These are phyloP conservation scores for Tenthredo mesomela DNA, from an alignment of 2,888 invertebrate species.

Conservation along the genomic window DNA sequence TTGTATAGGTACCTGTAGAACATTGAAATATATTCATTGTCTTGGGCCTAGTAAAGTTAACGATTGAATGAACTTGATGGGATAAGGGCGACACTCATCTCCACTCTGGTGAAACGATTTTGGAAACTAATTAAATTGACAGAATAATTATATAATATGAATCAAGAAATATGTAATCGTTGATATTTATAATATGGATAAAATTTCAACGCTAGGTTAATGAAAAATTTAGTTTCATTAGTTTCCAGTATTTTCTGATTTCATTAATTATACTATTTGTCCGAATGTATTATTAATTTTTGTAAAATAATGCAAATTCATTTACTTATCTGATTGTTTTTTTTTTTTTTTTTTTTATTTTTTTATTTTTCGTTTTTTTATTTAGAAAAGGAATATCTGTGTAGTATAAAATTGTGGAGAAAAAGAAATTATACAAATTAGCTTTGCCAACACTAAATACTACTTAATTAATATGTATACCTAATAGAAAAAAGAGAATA, in stretches of 20 bases:
- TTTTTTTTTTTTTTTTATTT: background rate
- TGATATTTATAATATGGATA: background rate
- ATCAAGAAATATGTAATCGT: background rate
- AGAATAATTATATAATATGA: background rate
- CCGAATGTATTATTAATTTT: background rate
- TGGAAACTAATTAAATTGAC: background rate
- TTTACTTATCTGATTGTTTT: background rate
- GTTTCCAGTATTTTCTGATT: background rate
- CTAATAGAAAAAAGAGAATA: slow-evolving; percentile 1
- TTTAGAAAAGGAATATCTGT: background rate
- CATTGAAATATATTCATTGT: background rate
- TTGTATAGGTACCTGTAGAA: background rate
- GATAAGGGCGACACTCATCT: background rate
- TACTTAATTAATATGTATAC: background rate
- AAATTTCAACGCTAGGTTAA: background rate
- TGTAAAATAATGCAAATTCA: background rate
- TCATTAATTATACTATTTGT: background rate
- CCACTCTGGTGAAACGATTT: background rate
- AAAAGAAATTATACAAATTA: background rate
- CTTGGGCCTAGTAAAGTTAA: background rate
- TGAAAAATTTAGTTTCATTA: background rate
- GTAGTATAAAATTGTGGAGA: slow-evolving; percentile 1
- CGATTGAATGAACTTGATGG: background rate
- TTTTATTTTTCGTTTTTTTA: no score
- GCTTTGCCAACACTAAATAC: slow-evolving; percentile 24